Conservation (phyloP, 2,113 vertebrate genomes). For the Elephantulus edwardii region DNA sequence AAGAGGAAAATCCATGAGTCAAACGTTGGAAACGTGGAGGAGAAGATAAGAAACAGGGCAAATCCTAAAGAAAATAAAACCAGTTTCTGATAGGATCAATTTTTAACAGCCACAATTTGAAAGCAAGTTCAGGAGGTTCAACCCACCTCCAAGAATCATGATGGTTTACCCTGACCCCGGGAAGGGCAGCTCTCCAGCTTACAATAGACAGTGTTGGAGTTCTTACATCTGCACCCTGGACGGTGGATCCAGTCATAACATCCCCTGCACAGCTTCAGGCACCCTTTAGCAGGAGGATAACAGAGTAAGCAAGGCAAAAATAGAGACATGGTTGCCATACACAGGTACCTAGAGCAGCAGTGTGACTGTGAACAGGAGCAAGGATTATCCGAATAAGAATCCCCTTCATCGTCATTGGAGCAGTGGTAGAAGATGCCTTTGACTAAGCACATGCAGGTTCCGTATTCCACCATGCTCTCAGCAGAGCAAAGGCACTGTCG, state of each 20-base stretch:
- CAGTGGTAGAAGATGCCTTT: constrained; percentile 99
- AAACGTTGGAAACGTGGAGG: constrained; percentile 59
- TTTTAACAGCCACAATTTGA: constrained; percentile 79
- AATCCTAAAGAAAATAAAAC: constrained; percentile 65
- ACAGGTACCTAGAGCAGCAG: constrained; percentile 96
- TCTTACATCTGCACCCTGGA: constrained; percentile 97
- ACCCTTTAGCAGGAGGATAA: constrained; percentile 95
- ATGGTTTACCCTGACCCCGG: constrained; percentile 90
- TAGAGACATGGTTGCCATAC: constrained; percentile 95
- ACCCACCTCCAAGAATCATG: constrained; percentile 87
- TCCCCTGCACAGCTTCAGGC: constrained; percentile 91
- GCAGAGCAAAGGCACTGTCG: constrained; percentile 96
- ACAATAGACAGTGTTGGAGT: constrained; percentile 99
- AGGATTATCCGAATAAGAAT: constrained; percentile 95
- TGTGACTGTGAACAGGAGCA: constrained; percentile 96
- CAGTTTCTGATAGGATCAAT: constrained; percentile 1
- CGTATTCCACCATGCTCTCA: constrained; percentile 95
- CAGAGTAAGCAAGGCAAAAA: constrained; percentile 96
- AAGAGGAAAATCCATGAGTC: constrained; percentile 56
- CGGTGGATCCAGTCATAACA: constrained; percentile 93
- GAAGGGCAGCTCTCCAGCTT: constrained; percentile 95
- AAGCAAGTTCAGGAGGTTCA: constrained; percentile 76
- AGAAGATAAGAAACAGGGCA: constrained; percentile 65
- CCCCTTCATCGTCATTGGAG: constrained; percentile 95
- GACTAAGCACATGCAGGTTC: constrained; percentile 98